Conservation (phyloP, 2,113 vertebrate species). For the Pteropus alecto region DNA sequence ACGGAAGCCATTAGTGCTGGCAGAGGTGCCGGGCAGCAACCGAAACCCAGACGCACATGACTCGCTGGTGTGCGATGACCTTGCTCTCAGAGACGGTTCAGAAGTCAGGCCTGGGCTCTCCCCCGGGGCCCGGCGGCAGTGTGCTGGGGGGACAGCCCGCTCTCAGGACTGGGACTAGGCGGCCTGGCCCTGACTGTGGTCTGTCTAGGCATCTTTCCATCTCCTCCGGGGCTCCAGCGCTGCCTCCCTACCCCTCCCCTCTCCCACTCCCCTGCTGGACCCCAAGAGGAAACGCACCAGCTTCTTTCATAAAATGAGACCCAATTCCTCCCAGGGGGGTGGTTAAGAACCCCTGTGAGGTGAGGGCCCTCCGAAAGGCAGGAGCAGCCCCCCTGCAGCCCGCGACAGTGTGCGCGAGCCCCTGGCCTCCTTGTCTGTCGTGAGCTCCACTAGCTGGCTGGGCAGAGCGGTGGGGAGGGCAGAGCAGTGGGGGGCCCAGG, state of each 20-base stretch:
- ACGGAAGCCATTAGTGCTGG: conserved; percentile 29
- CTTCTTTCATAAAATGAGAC: neutral
- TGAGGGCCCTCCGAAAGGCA: neutral
- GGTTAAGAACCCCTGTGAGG: neutral
- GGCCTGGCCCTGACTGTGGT: neutral
- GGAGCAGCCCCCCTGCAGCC: neutral
- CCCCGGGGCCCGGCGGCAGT: neutral
- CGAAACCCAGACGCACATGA: neutral
- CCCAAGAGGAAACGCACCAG: neutral
- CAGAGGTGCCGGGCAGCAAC: neutral
- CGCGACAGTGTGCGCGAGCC: accelerated
- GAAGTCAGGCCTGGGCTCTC: neutral
- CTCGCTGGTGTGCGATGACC: neutral
- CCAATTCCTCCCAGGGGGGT: neutral
- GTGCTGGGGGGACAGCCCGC: too few species aligned
- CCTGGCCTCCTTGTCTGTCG: too few species aligned
- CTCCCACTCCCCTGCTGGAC: neutral
- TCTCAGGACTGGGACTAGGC: neutral
- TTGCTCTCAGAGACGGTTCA: neutral
- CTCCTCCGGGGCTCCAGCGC: neutral
- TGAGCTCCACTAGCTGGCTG: accelerated
- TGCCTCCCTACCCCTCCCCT: neutral
- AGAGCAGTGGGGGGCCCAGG: too few species aligned
- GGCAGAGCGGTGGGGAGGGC: neutral
- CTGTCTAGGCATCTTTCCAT: neutral